phyloP scores from a whole-genome alignment of 1,140 invertebrate species.

The Drosophila grimshawi region DNA sequence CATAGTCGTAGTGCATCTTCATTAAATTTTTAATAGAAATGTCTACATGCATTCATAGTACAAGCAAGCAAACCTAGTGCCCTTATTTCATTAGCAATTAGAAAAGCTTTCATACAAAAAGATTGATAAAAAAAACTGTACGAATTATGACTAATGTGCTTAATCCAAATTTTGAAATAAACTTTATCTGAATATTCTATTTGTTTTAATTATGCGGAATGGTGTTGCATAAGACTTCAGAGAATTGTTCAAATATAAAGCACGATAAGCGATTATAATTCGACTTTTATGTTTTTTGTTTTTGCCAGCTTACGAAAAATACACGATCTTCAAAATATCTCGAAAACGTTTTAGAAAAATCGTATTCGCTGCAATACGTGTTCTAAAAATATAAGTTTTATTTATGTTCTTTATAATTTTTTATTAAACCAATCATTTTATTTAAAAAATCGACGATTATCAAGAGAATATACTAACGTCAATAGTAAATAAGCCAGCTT shows the following conservation, averaged over 20 bases:
- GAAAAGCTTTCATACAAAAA: not conserved
- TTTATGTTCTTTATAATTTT: not conserved
- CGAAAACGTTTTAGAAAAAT: too few relatives aligned
- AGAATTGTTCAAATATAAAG: too few relatives aligned
- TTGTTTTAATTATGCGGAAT: not conserved
- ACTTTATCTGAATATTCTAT: not conserved
- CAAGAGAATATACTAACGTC: too few relatives aligned
- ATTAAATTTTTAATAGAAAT: not conserved
- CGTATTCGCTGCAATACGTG: not conserved
- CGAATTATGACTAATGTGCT: not conserved
- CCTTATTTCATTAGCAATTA: constrained; percentile 3
- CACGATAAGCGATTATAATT: too few relatives aligned
- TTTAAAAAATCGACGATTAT: too few relatives aligned
- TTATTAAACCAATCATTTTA: too few relatives aligned
- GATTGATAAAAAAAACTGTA: not conserved
- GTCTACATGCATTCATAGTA: not conserved
- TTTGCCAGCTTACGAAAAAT: too few relatives aligned
- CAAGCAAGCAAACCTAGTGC: not conserved
- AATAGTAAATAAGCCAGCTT: too few relatives aligned
- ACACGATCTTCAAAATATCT: too few relatives aligned
- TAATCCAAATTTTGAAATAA: constrained; percentile 1
- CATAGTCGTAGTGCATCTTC: not conserved
- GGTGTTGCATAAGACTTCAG: too few relatives aligned
- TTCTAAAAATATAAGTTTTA: not conserved
- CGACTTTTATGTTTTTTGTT: too few relatives aligned